Percentiles rank a stretch among this genome's conserved stretches.
Conservation (phyloP, 30 jellyfish, hydroid and myxozoan species). For the Cassiopea xamachana region DNA sequence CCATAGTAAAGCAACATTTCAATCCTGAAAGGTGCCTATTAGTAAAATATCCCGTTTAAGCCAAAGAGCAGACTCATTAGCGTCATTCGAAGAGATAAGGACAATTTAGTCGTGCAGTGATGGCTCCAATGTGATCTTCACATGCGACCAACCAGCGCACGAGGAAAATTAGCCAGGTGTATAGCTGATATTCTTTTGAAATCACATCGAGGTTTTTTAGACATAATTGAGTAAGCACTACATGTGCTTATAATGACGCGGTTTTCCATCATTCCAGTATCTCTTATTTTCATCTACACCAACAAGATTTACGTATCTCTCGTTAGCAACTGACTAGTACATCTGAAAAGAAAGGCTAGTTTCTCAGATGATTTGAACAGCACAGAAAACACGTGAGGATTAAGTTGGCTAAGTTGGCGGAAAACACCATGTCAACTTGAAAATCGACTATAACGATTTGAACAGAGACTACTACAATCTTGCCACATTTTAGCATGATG, state of each 20-base stretch:
- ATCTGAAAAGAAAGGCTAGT: not conserved
- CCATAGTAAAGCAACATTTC: not conserved
- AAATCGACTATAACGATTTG: not conserved
- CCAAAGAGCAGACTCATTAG: not conserved
- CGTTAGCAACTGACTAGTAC: conserved; percentile 18
- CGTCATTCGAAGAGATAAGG: not conserved
- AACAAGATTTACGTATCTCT: conserved; percentile 9
- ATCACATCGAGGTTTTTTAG: conserved; percentile 29
- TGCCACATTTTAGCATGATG: too few species aligned
- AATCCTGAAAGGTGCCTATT: not conserved
- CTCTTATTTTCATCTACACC: conserved; percentile 6
- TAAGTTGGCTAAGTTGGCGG: not conserved
- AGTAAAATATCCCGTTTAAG: not conserved
- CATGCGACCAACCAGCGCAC: not conserved
- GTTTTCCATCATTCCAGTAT: conserved; percentile 12
- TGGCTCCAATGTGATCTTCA: not conserved
- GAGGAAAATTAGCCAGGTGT: conserved; percentile 20
- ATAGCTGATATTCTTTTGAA: conserved; percentile 6
- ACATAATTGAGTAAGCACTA: conserved; percentile 6
- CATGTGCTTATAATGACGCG: conserved; percentile 26
- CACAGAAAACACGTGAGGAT: not conserved
- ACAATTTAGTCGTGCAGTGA: not conserved
- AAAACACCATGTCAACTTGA: too few species aligned
- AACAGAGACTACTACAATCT: not conserved
- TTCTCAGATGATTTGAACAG: not conserved